Evolutionary conservation across 2,113 vertebrate genomes (phyloP), one percentile per base, ranked within the genome.

Genomic region (crab-eating macaque (Macaca fascicularis)): DNA sequence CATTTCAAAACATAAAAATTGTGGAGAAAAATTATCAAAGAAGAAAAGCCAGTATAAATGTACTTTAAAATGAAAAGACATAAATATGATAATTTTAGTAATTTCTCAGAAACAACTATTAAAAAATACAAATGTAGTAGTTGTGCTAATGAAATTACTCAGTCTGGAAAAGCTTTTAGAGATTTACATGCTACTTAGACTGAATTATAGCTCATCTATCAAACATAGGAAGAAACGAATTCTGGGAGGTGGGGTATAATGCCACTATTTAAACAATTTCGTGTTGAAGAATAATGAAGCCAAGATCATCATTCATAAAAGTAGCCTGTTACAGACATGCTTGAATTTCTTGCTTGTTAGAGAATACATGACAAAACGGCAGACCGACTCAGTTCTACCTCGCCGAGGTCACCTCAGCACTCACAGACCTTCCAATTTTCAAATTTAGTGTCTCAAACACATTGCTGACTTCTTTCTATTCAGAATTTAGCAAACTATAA

Each of bases 31-130:
- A 80, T 50, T 17, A 23, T n/a, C 40, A 72, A 61, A 85, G 27
- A 43, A 90, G 72, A 90, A 81, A 93, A 69, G 2, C 3, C 10
- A 93, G 27, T 25, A 40, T 50, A 88, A 94, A 90, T 35, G 57
- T 13, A 16, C 74, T 89, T 19, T 64, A 27, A 91, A 89, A 75
- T 12, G 45, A 45, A 59, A 91, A 76, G 14, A 79, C 87, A 3
- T 45, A 93, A 80, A 81, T 90, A 64, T 6, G 94, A 40, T 38
- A 79, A 67, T 93, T 78, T 95, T 67, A 88, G 22, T 86, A 75
- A 90, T 52, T 95, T 20, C 22, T 83, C 32, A 87, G 69, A 95
- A 93, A 22, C 38, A 22, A 86, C 0, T 35, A 75, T 87, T 80
- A 64, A 40, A 5, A 95, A 94, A 85, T n/a, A 91, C 6, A 35